Conservation (phyloP, 2,797 vertebrate species). For the Coregonus sp. region DNA sequence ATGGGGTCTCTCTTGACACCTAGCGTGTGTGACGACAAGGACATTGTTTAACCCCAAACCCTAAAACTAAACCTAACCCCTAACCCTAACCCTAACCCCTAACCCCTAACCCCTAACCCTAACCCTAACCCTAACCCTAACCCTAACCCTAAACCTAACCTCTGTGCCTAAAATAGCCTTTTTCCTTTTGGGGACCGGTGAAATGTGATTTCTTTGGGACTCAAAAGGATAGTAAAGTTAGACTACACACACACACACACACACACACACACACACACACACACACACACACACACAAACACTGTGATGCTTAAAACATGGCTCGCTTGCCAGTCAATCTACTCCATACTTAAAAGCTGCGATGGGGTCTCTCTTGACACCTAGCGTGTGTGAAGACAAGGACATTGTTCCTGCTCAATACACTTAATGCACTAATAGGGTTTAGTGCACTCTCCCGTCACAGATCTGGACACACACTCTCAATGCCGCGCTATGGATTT, state of each 20-base stretch:
- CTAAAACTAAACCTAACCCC: too few species aligned
- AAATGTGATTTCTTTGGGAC: too few species aligned
- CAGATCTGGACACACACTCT: constrained; percentile 16
- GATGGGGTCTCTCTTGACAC: constrained; percentile 16
- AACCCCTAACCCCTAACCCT: too few species aligned
- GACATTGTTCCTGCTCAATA: constrained; percentile 32
- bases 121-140: too few species aligned
- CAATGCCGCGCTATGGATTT: constrained; percentile 50
- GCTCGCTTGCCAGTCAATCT: neutral
- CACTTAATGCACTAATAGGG: constrained; percentile 37
- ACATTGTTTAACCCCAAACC: constrained; percentile 2
- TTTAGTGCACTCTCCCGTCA: constrained; percentile 37
- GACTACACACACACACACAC: constrained; percentile 21
- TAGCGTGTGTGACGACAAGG: neutral
- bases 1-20: constrained; percentile 12
- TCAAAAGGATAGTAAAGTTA: too few species aligned
- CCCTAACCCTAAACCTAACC: too few species aligned
- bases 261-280: constrained; percentile 6
- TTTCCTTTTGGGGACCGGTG: too few species aligned
- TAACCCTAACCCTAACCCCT: too few species aligned
- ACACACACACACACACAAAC: constrained; percentile 19
- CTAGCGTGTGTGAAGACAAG: constrained; percentile 5
- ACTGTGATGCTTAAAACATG: neutral
- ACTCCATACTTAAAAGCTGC: constrained; percentile 15
- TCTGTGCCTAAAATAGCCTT: too few species aligned